Evolutionary conservation across 2,113 vertebrate genomes (phyloP).

Genomic region (Leptobrachium leishanense): DNA sequence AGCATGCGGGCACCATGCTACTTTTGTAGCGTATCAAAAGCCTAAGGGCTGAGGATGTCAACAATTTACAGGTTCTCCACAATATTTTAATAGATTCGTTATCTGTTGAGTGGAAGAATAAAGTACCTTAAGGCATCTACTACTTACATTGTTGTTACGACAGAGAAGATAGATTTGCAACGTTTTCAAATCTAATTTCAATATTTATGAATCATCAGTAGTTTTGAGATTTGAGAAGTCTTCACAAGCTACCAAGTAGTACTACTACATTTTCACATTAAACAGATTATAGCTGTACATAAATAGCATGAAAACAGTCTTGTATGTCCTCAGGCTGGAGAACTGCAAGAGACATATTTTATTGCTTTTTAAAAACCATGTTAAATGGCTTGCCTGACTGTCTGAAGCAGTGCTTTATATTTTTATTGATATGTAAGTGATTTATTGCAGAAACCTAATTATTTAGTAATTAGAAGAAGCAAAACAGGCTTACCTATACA

Average conservation of each 20-base stretch:
- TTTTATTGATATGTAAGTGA: too few species aligned
- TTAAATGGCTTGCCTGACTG: not conserved
- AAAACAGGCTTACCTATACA: too few species aligned
- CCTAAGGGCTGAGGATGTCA: too few species aligned
- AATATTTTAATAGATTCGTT: too few species aligned
- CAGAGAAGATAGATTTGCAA: not conserved
- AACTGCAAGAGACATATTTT: not conserved
- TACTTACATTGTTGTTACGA: not conserved
- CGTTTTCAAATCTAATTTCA: not conserved
- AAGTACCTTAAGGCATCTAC: too few species aligned
- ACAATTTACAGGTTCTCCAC: too few species aligned
- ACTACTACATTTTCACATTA: not conserved
- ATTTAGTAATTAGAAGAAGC: too few species aligned
- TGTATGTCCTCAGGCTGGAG: constrained; percentile 8
- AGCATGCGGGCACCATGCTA: too few species aligned
- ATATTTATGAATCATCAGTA: not conserved
- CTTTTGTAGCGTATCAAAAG: too few species aligned
- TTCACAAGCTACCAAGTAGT: not conserved
- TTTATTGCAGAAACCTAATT: too few species aligned
- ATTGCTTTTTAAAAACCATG: not conserved
- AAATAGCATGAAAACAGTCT: constrained; percentile 9
- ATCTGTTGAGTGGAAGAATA: too few species aligned
- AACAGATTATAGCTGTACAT: not conserved
- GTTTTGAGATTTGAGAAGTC: not conserved
- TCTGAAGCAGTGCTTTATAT: too few species aligned